phyloP scores from a whole-genome alignment of 2,797 vertebrate genomes.

The Decapterus maruadsi region DNA sequence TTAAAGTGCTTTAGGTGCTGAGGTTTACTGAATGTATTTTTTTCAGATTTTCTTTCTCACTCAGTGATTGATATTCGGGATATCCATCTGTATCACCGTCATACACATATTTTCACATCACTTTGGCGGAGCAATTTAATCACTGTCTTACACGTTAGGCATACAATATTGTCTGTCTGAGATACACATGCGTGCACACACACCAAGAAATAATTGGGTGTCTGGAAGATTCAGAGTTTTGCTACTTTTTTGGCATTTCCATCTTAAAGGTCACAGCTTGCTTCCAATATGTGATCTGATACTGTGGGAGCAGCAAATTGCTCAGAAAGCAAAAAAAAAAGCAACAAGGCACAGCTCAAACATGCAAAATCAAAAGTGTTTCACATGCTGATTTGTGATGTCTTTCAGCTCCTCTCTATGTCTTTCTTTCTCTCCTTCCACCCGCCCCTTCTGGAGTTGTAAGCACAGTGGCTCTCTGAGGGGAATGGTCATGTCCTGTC shows the following conservation, averaged over 20 bases:
- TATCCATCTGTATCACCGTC: conserved; percentile 36
- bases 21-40: conserved; percentile 17
- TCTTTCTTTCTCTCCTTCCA: conserved; percentile 9
- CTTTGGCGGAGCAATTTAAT: conserved; percentile 44
- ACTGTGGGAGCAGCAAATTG: conserved; percentile 45
- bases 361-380: conserved; percentile 32
- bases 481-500: conserved; percentile 47
- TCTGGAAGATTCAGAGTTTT: conserved; percentile 56
- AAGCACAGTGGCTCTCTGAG: conserved; percentile 32
- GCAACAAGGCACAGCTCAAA: conserved; percentile 41
- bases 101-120: conserved; percentile 24
- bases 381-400: conserved; percentile 13
- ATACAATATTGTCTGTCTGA: conserved; percentile 31
- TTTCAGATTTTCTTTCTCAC: background rate
- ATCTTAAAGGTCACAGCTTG: conserved; percentile 73
- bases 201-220: conserved; percentile 68
- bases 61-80: conserved; percentile 41
- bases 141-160: conserved; percentile 28
- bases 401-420: conserved; percentile 14
- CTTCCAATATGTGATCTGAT: conserved; percentile 57
- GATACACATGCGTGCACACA: conserved; percentile 3
- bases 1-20: conserved; percentile 18
- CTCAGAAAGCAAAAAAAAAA: conserved; percentile 40
- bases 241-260: conserved; percentile 67
- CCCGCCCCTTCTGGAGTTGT: conserved; percentile 43